Percentiles rank a stretch among this genome's conserved stretches.
Conservation (phyloP, 2,888 invertebrate species). For the Leptarthrus brevirostris region DNA sequence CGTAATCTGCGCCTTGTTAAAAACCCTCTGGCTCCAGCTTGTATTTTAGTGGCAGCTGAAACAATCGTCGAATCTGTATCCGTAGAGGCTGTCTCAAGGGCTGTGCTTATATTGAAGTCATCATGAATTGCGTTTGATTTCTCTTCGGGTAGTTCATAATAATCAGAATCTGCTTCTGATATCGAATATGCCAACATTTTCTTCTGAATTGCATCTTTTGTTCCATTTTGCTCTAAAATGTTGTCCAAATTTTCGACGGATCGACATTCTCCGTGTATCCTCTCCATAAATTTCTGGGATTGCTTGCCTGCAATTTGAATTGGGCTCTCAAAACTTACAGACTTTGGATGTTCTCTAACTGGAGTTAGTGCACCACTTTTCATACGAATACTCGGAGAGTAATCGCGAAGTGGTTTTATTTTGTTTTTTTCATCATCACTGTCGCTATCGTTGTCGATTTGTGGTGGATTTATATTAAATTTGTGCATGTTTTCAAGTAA, state of each 20-base stretch:
- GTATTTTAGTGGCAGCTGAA: constrained; percentile 64
- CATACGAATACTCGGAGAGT: constrained; percentile 19
- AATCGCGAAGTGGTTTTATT: neutral
- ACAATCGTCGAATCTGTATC: constrained; percentile 65
- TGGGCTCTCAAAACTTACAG: constrained; percentile 32
- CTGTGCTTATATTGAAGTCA: constrained; percentile 63
- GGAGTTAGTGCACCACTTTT: constrained; percentile 25
- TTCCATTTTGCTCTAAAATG: constrained; percentile 60
- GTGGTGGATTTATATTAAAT: neutral
- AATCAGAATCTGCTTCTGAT: constrained; percentile 64
- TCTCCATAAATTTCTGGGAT: constrained; percentile 13
- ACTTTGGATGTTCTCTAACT: constrained; percentile 20
- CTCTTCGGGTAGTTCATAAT: constrained; percentile 56
- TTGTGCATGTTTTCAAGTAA: constrained; percentile 41
- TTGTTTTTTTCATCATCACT: neutral
- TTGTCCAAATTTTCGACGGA: constrained; percentile 55
- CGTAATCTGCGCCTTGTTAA: constrained; percentile 61
- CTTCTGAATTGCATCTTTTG: constrained; percentile 61
- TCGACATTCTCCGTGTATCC: constrained; percentile 47
- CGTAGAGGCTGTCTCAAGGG: constrained; percentile 61
- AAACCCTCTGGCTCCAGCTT: constrained; percentile 64
- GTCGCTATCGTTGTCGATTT: neutral
- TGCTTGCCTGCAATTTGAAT: neutral
- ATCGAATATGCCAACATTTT: constrained; percentile 64
- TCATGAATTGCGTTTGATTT: constrained; percentile 55